phyloP scores from a whole-genome alignment of 2,797 vertebrate genomes.

The Apodemus agrarius region DNA sequence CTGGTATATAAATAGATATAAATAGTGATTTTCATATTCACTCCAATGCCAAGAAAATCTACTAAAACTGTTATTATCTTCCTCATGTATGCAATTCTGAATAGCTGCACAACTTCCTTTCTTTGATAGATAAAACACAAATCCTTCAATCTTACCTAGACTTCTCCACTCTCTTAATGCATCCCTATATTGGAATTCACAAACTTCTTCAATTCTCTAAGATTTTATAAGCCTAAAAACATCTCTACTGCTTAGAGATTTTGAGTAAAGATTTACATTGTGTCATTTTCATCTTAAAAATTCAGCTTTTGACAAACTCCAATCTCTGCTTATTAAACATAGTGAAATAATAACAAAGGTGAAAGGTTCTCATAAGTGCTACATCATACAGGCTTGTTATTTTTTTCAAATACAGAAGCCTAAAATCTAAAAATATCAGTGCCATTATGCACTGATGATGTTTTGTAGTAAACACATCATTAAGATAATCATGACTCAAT shows the following conservation, averaged over 20 bases:
- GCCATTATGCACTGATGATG: constrained; percentile 46
- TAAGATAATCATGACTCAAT: constrained; percentile 43
- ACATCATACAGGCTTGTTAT: background rate
- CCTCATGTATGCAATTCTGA: background rate
- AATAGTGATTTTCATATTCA: background rate
- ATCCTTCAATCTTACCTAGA: background rate
- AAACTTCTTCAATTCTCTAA: background rate
- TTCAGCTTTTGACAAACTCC: background rate
- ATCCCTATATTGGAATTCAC: background rate
- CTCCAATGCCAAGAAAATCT: background rate
- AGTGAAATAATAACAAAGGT: background rate
- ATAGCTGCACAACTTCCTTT: background rate
- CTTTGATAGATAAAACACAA: background rate
- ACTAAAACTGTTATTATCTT: background rate
- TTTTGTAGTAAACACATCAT: constrained; percentile 61
- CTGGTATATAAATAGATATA: background rate
- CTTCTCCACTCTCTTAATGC: background rate
- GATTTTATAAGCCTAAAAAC: background rate
- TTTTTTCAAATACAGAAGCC: background rate
- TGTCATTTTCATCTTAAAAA: constrained; percentile 22
- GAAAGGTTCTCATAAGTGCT: background rate
- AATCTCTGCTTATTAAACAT: background rate
- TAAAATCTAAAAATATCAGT: constrained; percentile 41
- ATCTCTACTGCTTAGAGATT: constrained; percentile 27
- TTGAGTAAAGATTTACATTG: background rate